These are phyloP conservation scores for Oreochromis tanganicae DNA, from an alignment of 2,113 vertebrate genomes.

Conservation along the genomic window DNA sequence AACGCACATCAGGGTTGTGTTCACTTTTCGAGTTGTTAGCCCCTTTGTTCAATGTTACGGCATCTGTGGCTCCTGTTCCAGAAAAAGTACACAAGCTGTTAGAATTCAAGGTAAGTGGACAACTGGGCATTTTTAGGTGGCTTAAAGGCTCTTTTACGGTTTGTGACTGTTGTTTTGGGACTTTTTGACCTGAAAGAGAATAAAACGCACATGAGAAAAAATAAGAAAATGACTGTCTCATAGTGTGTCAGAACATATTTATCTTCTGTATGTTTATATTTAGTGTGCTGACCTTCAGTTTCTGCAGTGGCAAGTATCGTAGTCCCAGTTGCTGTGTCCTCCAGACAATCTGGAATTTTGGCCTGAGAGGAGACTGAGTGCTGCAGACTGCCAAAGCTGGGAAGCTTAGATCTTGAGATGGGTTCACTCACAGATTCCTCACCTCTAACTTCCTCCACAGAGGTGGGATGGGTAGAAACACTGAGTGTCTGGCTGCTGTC, in stretches of 20 bases:
- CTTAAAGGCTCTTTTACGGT: background rate
- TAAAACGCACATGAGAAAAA: background rate
- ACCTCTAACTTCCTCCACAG: constrained; percentile 14
- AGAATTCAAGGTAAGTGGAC: background rate
- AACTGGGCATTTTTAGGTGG: background rate
- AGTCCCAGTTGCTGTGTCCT: constrained; percentile 17
- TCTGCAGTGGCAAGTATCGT: constrained; percentile 10
- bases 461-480: background rate
- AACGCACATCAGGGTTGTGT: background rate
- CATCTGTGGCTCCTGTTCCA: background rate
- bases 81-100: background rate
- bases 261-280: background rate
- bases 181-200: constrained; percentile 4
- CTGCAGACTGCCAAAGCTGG: background rate
- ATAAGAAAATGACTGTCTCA: background rate
- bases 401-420: background rate
- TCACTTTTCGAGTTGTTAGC: background rate
- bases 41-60: background rate
- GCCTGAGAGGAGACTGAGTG: background rate
- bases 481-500: background rate
- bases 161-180: background rate
- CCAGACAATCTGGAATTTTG: background rate
- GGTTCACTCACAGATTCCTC: constrained; percentile 22
- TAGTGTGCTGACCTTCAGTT: constrained; percentile 40
- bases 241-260: background rate